phyloP scores from a whole-genome alignment of 2,113 vertebrate species.

The Hemiscyllium ocellatum region DNA sequence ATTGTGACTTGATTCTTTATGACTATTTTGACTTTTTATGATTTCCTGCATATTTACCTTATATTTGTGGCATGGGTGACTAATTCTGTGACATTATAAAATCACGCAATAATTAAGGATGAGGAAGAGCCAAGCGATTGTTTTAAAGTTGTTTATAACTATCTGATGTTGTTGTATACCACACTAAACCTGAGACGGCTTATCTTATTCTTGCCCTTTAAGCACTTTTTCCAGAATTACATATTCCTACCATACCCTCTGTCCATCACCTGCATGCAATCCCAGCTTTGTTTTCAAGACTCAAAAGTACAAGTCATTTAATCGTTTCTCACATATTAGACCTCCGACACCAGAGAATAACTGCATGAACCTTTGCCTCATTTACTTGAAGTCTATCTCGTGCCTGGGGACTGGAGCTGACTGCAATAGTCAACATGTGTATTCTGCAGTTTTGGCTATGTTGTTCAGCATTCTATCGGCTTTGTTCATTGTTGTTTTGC shows the following conservation, averaged over 20 bases:
- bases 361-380: not conserved
- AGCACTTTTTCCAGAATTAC: not conserved
- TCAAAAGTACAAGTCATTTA: not conserved
- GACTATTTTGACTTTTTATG: not conserved
- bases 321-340: not conserved
- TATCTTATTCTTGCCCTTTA: not conserved
- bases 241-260: not conserved
- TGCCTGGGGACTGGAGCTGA: not conserved
- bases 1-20: not conserved
- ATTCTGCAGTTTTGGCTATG: not conserved
- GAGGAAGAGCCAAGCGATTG: not conserved
- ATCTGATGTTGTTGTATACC: not conserved
- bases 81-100: not conserved
- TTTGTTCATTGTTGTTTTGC: not conserved
- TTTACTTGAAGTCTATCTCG: not conserved
- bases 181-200: not conserved
- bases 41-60: not conserved
- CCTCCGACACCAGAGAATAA: not conserved
- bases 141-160: not conserved
- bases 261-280: not conserved
- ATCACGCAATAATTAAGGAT: not conserved
- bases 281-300: not conserved
- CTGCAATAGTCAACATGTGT: not conserved
- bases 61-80: not conserved
- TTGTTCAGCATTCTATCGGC: not conserved